Conservation (phyloP, 2,888 invertebrate species). For the Odontothrips loti region DNA sequence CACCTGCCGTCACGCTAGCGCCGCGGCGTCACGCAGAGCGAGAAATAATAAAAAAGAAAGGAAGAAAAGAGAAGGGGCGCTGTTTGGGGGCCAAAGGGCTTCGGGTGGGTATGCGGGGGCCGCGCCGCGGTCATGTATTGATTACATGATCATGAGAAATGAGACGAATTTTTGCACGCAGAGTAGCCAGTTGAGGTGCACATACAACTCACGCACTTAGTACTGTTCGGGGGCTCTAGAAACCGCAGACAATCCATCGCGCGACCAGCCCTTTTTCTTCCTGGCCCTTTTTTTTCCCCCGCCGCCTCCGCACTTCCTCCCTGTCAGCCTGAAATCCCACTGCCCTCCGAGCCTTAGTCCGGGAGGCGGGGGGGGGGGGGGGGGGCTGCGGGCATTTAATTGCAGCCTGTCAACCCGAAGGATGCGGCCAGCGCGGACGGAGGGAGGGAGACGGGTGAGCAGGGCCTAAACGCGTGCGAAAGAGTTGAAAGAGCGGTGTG, state of each 20-base stretch:
- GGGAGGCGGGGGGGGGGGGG: background rate
- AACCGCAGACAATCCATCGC: slow-evolving; percentile 2
- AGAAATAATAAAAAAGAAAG: background rate
- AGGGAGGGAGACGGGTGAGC: no score
- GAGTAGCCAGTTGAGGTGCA: no score
- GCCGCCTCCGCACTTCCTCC: background rate
- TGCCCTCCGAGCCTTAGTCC: background rate
- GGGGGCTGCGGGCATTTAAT: background rate
- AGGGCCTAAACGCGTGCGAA: no score
- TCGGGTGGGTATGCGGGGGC: no score
- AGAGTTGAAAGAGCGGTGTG: no score
- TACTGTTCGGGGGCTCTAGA: background rate
- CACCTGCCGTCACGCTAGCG: slow-evolving; percentile 17
- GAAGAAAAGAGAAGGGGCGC: background rate
- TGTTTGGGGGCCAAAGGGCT: background rate
- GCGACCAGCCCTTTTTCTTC: background rate
- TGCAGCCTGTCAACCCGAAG: background rate
- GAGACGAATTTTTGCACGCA: no score
- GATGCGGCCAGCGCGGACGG: background rate
- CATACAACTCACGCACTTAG: no score
- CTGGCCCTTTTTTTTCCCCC: background rate
- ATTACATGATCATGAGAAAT: no score
- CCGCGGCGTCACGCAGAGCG: background rate
- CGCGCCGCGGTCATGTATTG: no score
- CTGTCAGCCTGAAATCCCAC: background rate